These are phyloP conservation scores for Didymodactylos carnosus DNA, from an alignment of 2,888 invertebrate species.

Conservation along the genomic window DNA sequence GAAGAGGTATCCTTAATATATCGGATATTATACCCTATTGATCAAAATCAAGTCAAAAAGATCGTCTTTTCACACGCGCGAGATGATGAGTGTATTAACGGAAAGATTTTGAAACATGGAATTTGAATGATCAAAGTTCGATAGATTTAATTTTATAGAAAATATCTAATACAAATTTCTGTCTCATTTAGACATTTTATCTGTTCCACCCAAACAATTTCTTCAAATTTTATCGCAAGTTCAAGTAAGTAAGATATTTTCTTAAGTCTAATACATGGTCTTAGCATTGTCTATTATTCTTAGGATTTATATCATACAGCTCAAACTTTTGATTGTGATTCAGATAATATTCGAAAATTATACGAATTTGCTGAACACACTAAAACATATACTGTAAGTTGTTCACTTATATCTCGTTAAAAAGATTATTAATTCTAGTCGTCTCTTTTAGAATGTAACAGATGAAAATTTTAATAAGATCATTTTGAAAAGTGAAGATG, in stretches of 20 bases:
- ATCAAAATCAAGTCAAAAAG: too few species aligned
- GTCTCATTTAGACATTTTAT: not conserved
- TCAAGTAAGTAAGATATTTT: not conserved
- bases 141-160: not conserved
- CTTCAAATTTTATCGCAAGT: not conserved
- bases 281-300: not conserved
- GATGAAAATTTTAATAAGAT: slow-evolving; percentile 1
- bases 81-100: too few species aligned
- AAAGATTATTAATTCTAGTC: not conserved
- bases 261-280: too few species aligned
- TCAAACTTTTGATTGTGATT: not conserved
- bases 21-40: too few species aligned
- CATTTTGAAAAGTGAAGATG: slow-evolving; percentile 11
- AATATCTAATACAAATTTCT: not conserved
- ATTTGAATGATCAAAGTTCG: too few species aligned
- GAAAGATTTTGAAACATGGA: too few species aligned
- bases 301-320: not conserved
- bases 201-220: not conserved
- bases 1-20: too few species aligned
- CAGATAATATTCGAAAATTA: not conserved
- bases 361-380: not conserved
- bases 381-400: not conserved
- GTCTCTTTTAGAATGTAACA: not conserved
- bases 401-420: not conserved
- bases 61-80: too few species aligned